A percentile compares a stretch with the other conserved stretches of the same genome.
Conservation (phyloP, 1,140 invertebrate species). For the Subanguina moxae region DNA sequence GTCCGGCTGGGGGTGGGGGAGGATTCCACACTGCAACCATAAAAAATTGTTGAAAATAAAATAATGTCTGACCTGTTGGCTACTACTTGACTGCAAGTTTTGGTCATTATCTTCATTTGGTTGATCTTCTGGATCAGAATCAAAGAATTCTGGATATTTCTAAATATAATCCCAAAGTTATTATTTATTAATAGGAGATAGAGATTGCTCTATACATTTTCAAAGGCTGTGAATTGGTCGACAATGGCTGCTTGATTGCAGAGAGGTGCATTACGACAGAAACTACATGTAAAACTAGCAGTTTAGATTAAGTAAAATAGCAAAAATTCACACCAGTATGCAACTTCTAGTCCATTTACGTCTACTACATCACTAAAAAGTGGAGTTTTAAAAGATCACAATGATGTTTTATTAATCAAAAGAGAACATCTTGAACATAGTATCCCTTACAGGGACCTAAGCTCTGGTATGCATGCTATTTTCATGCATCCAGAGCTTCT, state of each 20-base stretch:
- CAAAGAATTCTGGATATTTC: conserved; percentile 48
- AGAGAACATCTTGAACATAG: too few relatives aligned
- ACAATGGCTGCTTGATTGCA: conserved; percentile 45
- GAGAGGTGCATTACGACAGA: conserved; percentile 29
- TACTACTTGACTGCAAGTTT: too few relatives aligned
- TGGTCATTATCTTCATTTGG: background rate
- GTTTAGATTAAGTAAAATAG: background rate
- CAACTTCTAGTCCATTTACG: conserved; percentile 44
- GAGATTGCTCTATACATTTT: conserved; percentile 39
- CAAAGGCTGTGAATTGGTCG: conserved; percentile 51
- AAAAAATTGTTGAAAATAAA: too few relatives aligned
- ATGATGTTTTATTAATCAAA: too few relatives aligned
- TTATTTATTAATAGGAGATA: background rate
- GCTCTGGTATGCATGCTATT: too few relatives aligned
- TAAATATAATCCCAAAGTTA: conserved; percentile 30
- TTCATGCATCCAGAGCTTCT: too few relatives aligned
- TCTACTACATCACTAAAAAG: conserved; percentile 39
- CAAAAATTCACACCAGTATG: conserved; percentile 34
- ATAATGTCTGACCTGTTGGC: too few relatives aligned
- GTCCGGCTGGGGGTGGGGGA: too few relatives aligned
- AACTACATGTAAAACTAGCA: background rate
- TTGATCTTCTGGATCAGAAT: conserved; percentile 15
- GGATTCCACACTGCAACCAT: too few relatives aligned
- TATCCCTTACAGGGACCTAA: too few relatives aligned
- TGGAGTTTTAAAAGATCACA: too few relatives aligned